phyloP scores from a whole-genome alignment of 1,140 invertebrate genomes.

The Protaetia brevitarsis region DNA sequence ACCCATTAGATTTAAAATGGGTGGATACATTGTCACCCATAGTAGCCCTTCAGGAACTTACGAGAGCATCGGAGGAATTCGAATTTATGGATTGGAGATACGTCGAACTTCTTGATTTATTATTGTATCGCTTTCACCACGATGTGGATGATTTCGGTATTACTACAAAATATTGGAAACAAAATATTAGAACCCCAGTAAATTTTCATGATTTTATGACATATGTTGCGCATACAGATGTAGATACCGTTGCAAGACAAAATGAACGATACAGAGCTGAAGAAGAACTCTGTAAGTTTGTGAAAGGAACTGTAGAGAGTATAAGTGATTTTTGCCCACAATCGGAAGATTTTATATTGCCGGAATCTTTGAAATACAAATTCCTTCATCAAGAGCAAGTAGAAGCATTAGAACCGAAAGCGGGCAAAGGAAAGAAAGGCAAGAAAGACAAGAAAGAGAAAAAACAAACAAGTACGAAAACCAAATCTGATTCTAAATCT shows the following conservation, averaged over 20 bases:
- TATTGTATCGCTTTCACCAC: slow-evolving; percentile 16
- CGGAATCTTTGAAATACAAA: background rate
- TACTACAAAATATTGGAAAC: background rate
- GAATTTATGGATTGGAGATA: background rate
- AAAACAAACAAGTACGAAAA: background rate
- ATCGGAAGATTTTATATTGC: background rate
- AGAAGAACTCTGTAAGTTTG: background rate
- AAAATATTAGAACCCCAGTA: background rate
- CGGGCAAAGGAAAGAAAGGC: background rate
- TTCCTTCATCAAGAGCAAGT: background rate
- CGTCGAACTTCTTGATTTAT: background rate
- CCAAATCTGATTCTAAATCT: background rate
- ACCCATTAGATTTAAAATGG: slow-evolving; percentile 5
- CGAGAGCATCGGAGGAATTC: background rate
- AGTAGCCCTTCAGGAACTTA: background rate
- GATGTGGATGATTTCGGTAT: slow-evolving; percentile 18
- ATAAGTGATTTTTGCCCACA: background rate
- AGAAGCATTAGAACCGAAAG: background rate
- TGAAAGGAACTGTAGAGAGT: background rate
- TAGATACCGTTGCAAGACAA: background rate
- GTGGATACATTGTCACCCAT: background rate
- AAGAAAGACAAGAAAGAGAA: background rate
- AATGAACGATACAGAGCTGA: background rate
- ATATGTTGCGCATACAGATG: background rate
- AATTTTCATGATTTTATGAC: slow-evolving; percentile 6